Evolutionary conservation across 2,888 invertebrate genomes (phyloP).

Genomic region (Nomada ferruginata): DNA sequence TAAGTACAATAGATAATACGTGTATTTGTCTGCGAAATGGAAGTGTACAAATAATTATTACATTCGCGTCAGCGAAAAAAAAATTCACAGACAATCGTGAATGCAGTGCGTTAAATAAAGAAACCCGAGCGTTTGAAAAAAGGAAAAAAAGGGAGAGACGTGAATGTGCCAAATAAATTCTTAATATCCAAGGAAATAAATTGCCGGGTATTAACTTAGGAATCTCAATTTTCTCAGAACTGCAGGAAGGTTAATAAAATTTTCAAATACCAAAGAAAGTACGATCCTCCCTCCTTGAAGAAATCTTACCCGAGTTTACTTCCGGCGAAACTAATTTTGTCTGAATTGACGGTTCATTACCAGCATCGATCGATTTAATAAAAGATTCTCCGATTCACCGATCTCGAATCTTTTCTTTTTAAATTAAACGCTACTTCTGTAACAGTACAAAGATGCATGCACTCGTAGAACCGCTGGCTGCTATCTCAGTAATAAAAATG

Average conservation of each 20-base stretch:
- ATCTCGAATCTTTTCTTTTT: not conserved
- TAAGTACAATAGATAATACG: too few species aligned
- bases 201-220: slow-evolving; percentile 16
- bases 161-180: not conserved
- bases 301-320: slow-evolving; percentile 23
- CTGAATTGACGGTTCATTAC: slow-evolving; percentile 3
- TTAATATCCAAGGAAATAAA: slow-evolving; percentile 38
- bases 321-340: slow-evolving; percentile 6
- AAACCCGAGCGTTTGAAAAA: not conserved
- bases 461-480: too few species aligned
- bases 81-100: not conserved
- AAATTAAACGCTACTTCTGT: not conserved
- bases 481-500: too few species aligned
- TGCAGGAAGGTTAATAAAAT: slow-evolving; percentile 41
- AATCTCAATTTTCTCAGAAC: slow-evolving; percentile 25
- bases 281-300: not conserved
- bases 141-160: not conserved
- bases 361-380: slow-evolving; percentile 8
- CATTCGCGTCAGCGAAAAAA: too few species aligned
- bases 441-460: not conserved
- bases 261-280: slow-evolving; percentile 31
- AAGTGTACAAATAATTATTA: too few species aligned
- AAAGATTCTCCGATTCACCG: not conserved
- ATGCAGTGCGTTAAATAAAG: not conserved
- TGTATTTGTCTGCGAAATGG: too few species aligned